Base-by-base conservation (phyloP, 2,113 vertebrate genomes). In the Hylia prasina region DNA sequence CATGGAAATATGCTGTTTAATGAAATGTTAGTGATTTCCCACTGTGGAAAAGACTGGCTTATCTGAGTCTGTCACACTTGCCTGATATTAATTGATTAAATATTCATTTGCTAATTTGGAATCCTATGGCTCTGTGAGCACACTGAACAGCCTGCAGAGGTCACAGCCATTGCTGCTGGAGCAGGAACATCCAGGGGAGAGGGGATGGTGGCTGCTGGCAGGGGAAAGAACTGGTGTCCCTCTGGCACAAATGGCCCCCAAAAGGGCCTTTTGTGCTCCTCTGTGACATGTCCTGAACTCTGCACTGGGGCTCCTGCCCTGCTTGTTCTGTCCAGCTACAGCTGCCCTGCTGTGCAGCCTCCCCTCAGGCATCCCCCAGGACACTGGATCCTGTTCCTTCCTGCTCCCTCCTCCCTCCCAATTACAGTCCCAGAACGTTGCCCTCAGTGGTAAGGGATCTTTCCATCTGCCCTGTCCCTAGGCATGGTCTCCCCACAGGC, bases 51-150 rank as follows among this genome's bases (percentile, higher is more conserved):
- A 77, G 35, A 31, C 71, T 73, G 76, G 44, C 64, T 95, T 93
- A 93, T 96, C 93, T 93, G 76, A 92, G 71, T 13, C 94, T 93
- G 79, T 96, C 87, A 91, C 83, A 88, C 60, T 90, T 87, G 90
- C 85, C 82, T 93, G 90, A 89, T 96, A 92, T 90, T 94, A 95
- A 92, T 96, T 96, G 92, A 96, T 95, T 91, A 88, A 93, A 94
- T 93, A 87, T 94, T 94, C 76, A 90, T 92, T 90, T 70, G 35
- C 75, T 93, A 76, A 95, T 95, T 94, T 80, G 4, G 11, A 68
- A 53, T 76, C 87, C 77, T 24, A 1, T 53, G 83, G 57, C 48
- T 89, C 42, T 89, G 68, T 66, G 92, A 90, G 75, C 76, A 48
- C 47, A 23, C 10, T 9, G 79, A 86, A 5, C 60, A 94, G 87